Conservation (phyloP, 2,888 invertebrate species). For the Epinotia bilunana region DNA sequence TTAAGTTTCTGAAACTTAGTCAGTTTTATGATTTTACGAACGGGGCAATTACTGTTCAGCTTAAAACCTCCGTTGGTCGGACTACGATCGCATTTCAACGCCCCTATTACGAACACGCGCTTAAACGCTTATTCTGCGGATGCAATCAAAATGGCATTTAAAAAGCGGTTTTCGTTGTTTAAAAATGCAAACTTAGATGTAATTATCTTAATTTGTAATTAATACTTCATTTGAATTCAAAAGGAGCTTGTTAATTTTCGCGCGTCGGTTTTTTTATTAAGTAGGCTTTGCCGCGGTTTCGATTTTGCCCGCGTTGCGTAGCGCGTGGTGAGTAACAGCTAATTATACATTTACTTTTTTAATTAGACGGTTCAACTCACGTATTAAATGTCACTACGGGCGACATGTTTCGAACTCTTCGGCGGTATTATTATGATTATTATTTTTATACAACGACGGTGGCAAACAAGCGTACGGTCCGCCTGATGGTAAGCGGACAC, state of each 20-base stretch:
- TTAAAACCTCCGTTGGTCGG: not conserved
- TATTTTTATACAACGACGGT: too few species aligned
- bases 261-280: conserved; percentile 16
- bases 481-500: too few species aligned
- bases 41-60: not conserved
- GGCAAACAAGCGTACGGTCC: too few species aligned
- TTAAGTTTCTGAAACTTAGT: not conserved
- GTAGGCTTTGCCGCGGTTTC: conserved; percentile 14
- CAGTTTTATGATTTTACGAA: not conserved
- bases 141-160: conserved; percentile 46
- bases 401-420: too few species aligned
- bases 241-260: conserved; percentile 36
- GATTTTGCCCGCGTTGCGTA: conserved; percentile 10
- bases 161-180: conserved; percentile 38
- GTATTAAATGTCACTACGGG: too few species aligned
- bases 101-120: conserved; percentile 56
- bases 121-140: conserved; percentile 53
- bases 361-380: too few species aligned
- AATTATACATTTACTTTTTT: conserved; percentile 10
- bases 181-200: conserved; percentile 43
- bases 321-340: conserved; percentile 6
- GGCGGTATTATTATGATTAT: too few species aligned
- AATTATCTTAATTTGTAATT: conserved; percentile 45
- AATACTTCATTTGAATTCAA: conserved; percentile 43
- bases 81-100: conserved; percentile 47